Percentiles rank a stretch among this genome's conserved stretches.
Evolutionary conservation across 2,797 vertebrate genomes (phyloP).

Genomic region (Gymnoscopelus microlampas): DNA sequence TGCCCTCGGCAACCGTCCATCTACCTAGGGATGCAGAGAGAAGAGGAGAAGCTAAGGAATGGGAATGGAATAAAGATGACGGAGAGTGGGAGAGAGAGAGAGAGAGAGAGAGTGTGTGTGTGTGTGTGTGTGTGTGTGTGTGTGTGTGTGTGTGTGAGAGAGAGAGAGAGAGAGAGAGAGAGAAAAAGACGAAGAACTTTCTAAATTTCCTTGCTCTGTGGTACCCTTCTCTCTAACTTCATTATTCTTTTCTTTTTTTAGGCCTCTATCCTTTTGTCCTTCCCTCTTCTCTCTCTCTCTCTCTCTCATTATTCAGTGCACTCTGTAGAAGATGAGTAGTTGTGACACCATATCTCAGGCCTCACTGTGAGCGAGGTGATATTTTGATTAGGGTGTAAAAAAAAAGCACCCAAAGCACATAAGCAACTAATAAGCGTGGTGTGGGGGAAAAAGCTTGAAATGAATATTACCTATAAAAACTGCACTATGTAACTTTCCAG

Average conservation of each 20-base stretch:
- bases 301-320: background rate
- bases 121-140: too few relatives aligned
- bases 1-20: constrained; percentile 81
- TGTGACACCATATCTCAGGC: background rate
- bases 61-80: too few relatives aligned
- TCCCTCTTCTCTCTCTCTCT: constrained; percentile 1
- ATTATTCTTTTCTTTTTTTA: constrained; percentile 7
- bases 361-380: background rate
- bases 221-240: constrained; percentile 7
- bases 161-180: constrained; percentile 13
- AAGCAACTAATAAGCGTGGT: too few relatives aligned
- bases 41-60: background rate
- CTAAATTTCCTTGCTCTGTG: constrained; percentile 22
- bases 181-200: constrained; percentile 12
- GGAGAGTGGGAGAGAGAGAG: constrained; percentile 17
- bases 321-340: background rate
- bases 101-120: constrained; percentile 20
- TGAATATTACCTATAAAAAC: too few relatives aligned
- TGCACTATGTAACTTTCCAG: too few relatives aligned
- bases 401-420: too few relatives aligned
- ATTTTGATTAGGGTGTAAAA: too few relatives aligned
- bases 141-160: constrained; percentile 1
- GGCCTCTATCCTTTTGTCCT: background rate
- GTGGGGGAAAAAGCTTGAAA: too few relatives aligned
- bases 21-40: constrained; percentile 66